A percentile compares a stretch with the other conserved stretches of the same genome.
Conservation (phyloP, 2,888 invertebrate genomes). For the Encarsia formosa region DNA sequence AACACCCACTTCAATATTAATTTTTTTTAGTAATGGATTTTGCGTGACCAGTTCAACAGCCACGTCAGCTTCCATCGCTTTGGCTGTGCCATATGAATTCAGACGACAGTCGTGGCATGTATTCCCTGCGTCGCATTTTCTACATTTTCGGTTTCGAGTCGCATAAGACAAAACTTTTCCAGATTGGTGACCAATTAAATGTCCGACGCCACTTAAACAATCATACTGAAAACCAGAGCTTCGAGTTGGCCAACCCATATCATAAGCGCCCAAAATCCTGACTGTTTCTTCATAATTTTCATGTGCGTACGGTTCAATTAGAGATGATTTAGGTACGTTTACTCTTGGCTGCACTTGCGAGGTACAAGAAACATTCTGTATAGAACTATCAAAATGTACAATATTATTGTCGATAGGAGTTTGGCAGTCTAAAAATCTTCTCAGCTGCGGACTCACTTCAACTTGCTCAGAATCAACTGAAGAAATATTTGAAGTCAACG, state of each 20-base stretch:
- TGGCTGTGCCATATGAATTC: slow-evolving; percentile 21
- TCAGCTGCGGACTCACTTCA: too few species aligned
- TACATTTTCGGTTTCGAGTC: slow-evolving; percentile 21
- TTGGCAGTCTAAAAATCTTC: too few species aligned
- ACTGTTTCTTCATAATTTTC: not conserved
- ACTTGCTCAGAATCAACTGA: too few species aligned
- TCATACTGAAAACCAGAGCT: slow-evolving; percentile 13
- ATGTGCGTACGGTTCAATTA: not conserved
- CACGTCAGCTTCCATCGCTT: slow-evolving; percentile 16
- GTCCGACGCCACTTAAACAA: slow-evolving; percentile 15
- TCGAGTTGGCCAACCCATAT: slow-evolving; percentile 21
- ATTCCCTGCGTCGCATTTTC: slow-evolving; percentile 7
- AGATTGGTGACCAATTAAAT: slow-evolving; percentile 8
- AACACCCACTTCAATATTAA: slow-evolving; percentile 22
- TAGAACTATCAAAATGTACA: not conserved
- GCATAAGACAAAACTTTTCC: slow-evolving; percentile 15
- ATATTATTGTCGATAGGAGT: too few species aligned
- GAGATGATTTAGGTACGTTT: not conserved
- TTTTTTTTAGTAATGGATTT: slow-evolving; percentile 18
- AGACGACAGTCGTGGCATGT: slow-evolving; percentile 11
- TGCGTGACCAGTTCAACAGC: slow-evolving; percentile 7
- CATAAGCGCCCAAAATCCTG: not conserved
- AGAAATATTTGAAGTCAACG: too few species aligned
- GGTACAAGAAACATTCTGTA: not conserved
- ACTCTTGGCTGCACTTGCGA: not conserved